Evolutionary conservation across 2,113 vertebrate species (phyloP), one percentile per base, ranked within the genome.

Genomic region (Nycticebus coucang): DNA sequence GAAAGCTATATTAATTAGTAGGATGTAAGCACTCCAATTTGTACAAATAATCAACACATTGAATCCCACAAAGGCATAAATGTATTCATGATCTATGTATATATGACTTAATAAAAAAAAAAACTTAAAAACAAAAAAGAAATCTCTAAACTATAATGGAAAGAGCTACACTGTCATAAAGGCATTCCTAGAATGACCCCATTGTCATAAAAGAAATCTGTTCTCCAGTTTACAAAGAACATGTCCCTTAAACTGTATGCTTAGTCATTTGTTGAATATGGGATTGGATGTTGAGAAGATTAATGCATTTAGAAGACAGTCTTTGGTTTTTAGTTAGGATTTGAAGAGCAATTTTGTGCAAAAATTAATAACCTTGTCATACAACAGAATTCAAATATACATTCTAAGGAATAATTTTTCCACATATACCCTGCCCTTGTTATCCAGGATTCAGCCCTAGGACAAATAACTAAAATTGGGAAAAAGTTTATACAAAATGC

Each of bases 381-480:
- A 74, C 64, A 94, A 53, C 30, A 6, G 45, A 89, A 93, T 91
- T 95, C 59, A 50, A 91, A 84, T 60, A 59, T 75, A 71, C 15
- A 89, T 88, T 94, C 37, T 41, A 2, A 94, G 89, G 35, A 91
- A 77, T 37, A 87, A 85, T 26, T 88, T 90, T 80, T 50, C 79
- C n/a, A 87, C 68, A n/a, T 59, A 64, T 30, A 41, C 24, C 96
- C n/a, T 74, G 12, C 68, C 33, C 37, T 91, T 87, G 14, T 86
- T 92, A 89, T n/a, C 37, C 93, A 78, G 26, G 30, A 53, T 35
- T 72, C 7, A 55, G n/a, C n/a, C 13, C 57, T 18, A 91, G 24
- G 55, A 87, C 74, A 93, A 87, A 83, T 28, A 85, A 81, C n/a
- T 62, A 64, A 91, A 92, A 78, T 5, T 19, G 8, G 17, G 26